A percentile compares a stretch with the other conserved stretches of the same genome.
Conservation (phyloP, 2,888 invertebrate species). For the Balanococcus diminutus region DNA sequence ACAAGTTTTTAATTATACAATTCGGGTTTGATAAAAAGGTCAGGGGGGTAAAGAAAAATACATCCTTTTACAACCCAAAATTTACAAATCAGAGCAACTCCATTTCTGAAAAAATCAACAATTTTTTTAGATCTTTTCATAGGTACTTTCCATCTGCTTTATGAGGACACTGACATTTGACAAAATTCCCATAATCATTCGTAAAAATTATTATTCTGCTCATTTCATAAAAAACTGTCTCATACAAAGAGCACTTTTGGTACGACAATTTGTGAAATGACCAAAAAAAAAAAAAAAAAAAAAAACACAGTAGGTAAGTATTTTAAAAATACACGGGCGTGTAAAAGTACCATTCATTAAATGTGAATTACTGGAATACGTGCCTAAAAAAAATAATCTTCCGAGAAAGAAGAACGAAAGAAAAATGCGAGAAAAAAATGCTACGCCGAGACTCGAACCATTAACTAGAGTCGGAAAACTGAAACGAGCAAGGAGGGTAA, state of each 20-base stretch:
- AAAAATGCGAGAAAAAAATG: not conserved
- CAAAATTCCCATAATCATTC: no score
- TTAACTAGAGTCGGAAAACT: not conserved
- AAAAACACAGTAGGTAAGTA: not conserved
- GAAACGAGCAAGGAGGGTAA: conserved; percentile 3
- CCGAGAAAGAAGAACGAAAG: not conserved
- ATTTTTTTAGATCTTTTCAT: no score
- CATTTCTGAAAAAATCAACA: no score
- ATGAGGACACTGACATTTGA: no score
- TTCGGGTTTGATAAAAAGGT: not conserved
- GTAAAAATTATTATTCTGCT: no score
- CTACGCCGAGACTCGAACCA: not conserved
- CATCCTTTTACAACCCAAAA: no score
- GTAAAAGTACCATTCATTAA: conserved; percentile 5
- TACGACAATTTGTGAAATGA: no score
- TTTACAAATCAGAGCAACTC: no score
- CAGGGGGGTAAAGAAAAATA: not conserved
- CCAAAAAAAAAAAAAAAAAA: not conserved
- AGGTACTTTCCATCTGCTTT: no score
- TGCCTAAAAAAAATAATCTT: not conserved
- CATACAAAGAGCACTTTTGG: no score
- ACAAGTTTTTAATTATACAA: not conserved
- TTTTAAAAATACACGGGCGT: not conserved
- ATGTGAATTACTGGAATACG: not conserved
- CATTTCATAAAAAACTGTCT: no score